Evolutionary conservation across 2,888 invertebrate species (phyloP), one percentile per base, ranked within the genome.

Genomic region (Drosophila melanosoma): DNA sequence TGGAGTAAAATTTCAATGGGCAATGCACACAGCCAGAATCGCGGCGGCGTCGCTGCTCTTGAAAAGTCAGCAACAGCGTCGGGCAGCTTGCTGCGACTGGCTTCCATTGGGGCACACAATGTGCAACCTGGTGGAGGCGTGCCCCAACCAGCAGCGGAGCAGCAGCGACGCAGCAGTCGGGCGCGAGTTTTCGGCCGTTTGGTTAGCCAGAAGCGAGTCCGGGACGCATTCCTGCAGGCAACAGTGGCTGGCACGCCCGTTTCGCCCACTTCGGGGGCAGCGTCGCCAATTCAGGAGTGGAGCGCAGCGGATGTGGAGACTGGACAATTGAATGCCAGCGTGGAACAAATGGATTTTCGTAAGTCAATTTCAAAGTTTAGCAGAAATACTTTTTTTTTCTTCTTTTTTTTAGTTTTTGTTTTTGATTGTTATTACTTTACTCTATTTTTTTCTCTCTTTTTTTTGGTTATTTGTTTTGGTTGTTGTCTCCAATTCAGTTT

Each of bases 301-400:
- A 61, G 32, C 23, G 49, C 70, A 32, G 51, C 53, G 66, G 66
- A 49, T 17, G 58, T 49, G 74, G 80, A 75, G 62, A 81, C 72
- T 57, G 82, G 79, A 81, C 92, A 90, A 87, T 86, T 91, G 87
- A 82, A 91, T 76, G 85, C 79, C 75, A 76, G 69, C 66, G 59
- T 74, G 60, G 89, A 90, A 79, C 91, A 90, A 90, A 83, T 91
- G 82, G 92, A 91, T 91, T 91, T 91, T 81, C 91, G 91, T 91
- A 91, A 91, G 91, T 92, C 85, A 79, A 84, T 89, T 80, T 69
- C 66, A 64, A 77, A 78, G 73, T 65, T 66, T 36, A 51, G 45
- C 58, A 42, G 45, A 62, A 57, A 69, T 38, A 58, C 35, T 51
- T 69, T 42, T 65, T 29, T 23, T 45, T 38, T 49, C 32, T 23